These are phyloP conservation scores for Notodonta dromedarius DNA, from an alignment of 2,888 invertebrate species.

Conservation along the genomic window DNA sequence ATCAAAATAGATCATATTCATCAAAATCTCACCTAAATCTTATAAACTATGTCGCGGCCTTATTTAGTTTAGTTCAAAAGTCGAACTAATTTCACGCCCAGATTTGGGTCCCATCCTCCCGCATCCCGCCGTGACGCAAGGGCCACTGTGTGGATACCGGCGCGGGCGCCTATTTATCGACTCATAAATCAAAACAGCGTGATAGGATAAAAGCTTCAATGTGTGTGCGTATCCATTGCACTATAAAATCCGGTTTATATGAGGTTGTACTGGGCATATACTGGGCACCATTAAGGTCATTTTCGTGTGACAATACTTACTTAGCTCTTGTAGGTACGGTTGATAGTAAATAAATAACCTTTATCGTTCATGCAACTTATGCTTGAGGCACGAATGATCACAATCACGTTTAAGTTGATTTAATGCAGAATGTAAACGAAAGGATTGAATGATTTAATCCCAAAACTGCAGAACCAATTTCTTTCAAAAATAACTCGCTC, in stretches of 20 bases:
- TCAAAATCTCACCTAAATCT: not conserved
- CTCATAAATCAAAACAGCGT: constrained; percentile 47
- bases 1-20: not conserved
- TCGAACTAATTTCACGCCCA: not conserved
- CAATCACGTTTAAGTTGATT: no score
- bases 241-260: not conserved
- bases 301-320: no score
- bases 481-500: no score
- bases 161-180: constrained; percentile 15
- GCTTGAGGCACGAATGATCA: no score
- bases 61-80: constrained; percentile 1
- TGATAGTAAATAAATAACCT: no score
- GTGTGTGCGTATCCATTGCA: constrained; percentile 25
- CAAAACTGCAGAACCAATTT: no score
- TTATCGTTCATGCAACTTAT: no score
- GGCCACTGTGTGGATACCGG: constrained; percentile 10
- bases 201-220: constrained; percentile 44
- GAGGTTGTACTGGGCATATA: no score
- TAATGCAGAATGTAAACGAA: no score
- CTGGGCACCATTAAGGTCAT: no score
- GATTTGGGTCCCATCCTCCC: not conserved
- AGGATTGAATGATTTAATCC: no score
- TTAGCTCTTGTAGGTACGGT: no score
- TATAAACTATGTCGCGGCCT: not conserved
- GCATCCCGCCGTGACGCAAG: not conserved